A percentile compares a stretch with the other conserved stretches of the same genome.
Conservation (phyloP, 2,113 vertebrate genomes). For the Anhinga anhinga region DNA sequence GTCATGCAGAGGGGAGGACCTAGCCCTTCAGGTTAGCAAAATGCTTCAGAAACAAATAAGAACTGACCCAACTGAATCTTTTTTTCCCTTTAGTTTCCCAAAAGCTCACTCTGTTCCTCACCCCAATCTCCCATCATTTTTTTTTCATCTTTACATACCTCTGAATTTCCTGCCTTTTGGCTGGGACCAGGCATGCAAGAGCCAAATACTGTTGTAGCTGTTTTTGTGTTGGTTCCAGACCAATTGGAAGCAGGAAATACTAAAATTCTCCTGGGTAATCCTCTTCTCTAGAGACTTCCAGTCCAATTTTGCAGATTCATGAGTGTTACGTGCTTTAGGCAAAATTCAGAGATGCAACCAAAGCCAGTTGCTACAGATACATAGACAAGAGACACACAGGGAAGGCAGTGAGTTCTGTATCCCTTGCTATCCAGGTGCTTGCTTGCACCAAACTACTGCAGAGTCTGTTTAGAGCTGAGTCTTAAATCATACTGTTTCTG, state of each 20-base stretch:
- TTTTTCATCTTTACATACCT: slow-evolving; percentile 43
- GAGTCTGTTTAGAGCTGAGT: background rate
- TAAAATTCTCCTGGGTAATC: slow-evolving; percentile 55
- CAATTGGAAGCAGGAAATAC: slow-evolving; percentile 67
- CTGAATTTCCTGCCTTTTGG: slow-evolving; percentile 56
- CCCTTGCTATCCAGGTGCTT: fast-evolving
- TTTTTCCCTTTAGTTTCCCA: background rate
- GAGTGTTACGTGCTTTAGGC: slow-evolving; percentile 43
- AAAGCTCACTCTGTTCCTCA: background rate
- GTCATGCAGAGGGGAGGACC: background rate
- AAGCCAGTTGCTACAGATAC: background rate
- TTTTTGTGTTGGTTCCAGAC: slow-evolving; percentile 55
- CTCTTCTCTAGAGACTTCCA: slow-evolving; percentile 57
- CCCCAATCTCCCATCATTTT: background rate
- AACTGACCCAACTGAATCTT: background rate
- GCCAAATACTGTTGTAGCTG: slow-evolving; percentile 49
- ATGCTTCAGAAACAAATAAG: slow-evolving; percentile 5
- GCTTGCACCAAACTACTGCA: background rate
- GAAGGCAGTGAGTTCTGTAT: background rate
- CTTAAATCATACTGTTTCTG: background rate
- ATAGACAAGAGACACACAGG: background rate
- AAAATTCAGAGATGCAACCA: slow-evolving; percentile 34
- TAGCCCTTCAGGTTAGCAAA: background rate
- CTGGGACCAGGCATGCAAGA: background rate
- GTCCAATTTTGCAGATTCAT: slow-evolving; percentile 61